Evolutionary conservation across 2,797 vertebrate species (phyloP).

Genomic region (Odontamblyopus rebecca): DNA sequence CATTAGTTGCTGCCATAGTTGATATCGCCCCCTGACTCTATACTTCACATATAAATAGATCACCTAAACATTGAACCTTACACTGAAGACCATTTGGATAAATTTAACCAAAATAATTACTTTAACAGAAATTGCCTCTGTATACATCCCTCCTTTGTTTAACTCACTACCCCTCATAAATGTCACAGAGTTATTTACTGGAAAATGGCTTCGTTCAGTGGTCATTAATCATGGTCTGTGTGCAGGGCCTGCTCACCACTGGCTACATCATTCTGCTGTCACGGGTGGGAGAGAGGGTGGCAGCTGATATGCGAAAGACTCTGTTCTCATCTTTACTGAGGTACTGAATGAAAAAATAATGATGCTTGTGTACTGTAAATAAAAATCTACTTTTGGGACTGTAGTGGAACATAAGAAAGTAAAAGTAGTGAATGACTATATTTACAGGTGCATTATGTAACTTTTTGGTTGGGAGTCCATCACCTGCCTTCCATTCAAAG

Average conservation of each 20-base stretch:
- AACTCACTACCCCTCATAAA: not conserved
- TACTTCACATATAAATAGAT: not conserved
- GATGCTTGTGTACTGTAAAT: too few species aligned
- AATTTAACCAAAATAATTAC: not conserved
- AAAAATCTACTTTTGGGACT: too few species aligned
- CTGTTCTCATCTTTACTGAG: conserved; percentile 87
- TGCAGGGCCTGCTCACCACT: conserved; percentile 87
- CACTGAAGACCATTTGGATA: not conserved
- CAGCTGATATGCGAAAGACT: conserved; percentile 87
- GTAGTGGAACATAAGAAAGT: too few species aligned
- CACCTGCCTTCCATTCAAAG: too few species aligned
- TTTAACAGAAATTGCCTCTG: not conserved
- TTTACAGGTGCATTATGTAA: too few species aligned
- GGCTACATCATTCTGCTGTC: conserved; percentile 93
- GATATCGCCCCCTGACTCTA: not conserved
- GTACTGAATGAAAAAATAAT: conserved; percentile 44
- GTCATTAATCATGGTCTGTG: conserved; percentile 30
- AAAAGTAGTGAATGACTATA: too few species aligned
- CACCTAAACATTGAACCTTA: not conserved
- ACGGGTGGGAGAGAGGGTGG: conserved; percentile 87
- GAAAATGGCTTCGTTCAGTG: conserved; percentile 13
- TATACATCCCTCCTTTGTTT: not conserved
- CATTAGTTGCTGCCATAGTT: too few species aligned
- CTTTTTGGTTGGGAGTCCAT: too few species aligned
- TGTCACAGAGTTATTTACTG: conserved; percentile 19